Evolutionary conservation across 2,113 vertebrate species (phyloP), one percentile per base, ranked within the genome.

Genomic region (Microcebus lehilahytsara): DNA sequence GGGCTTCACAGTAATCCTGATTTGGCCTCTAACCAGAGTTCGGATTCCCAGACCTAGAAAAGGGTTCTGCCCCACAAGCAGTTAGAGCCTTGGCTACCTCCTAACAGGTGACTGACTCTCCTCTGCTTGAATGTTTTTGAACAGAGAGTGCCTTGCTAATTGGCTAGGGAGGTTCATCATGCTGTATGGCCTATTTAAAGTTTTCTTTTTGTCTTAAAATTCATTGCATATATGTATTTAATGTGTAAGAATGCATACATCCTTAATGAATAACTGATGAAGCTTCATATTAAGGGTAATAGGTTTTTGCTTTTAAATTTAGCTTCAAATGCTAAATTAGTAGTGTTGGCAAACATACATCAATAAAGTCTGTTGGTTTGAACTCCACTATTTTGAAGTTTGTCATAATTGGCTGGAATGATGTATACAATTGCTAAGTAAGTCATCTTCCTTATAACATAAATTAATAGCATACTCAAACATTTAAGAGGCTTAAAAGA

Each of bases 301-400:
- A 78, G 49, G 27, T 40, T 84, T 91, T 87, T 96, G 88, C n/a
- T 88, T 97, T 96, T 89, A 89, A 88, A 79, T 95, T 66, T 79
- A 91, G 79, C 92, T 92, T 93, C 79, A 80, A 49, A 80, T 84
- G 92, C 46, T 84, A 32, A 95, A 86, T 97, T 92, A 95, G 40
- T 51, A 56, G 74, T 42, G 56, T 83, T 23, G 32, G 7, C 40
- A 91, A 85, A 71, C 91, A 77, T 20, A n/a, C 87, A 85, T 88
- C 79, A 67, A 77, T 49, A 64, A 46, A 79, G 49, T 9, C 13
- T 69, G 62, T 62, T 89, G 62, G 58, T 91, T 93, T 95, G 62
- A 72, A 92, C 53, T 89, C 78, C 32, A 6, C 32, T n/a, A 40
- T 91, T 71, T 77, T 9, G 8, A 80, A 78, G 80, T 79, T 74